A percentile compares a stretch with the other conserved stretches of the same genome.
phyloP scores from a whole-genome alignment of 1,140 invertebrate species.

The Harpegnathos saltator region DNA sequence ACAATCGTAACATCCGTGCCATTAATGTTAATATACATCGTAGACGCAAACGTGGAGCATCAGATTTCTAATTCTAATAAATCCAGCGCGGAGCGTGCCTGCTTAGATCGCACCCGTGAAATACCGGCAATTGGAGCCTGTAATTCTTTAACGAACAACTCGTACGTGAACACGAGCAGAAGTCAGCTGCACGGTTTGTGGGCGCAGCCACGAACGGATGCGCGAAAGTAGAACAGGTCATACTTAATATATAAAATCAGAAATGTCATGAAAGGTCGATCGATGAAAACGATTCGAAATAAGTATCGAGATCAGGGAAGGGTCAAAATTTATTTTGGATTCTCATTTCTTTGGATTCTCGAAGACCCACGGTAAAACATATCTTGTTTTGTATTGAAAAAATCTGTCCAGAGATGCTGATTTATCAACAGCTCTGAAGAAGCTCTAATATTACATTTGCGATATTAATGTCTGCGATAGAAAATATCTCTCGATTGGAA shows the following conservation, averaged over 20 bases:
- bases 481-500: no score
- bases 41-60: constrained; percentile 70
- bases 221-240: constrained; percentile 2
- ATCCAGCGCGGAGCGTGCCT: constrained; percentile 73
- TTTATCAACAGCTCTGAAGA: no score
- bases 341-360: no score
- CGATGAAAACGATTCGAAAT: neutral
- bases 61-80: constrained; percentile 83
- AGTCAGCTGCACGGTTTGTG: neutral
- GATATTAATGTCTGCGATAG: no score
- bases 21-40: constrained; percentile 80
- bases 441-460: neutral
- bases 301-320: neutral
- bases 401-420: no score
- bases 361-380: no score
- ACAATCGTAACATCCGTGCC: constrained; percentile 75
- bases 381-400: no score
- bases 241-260: constrained; percentile 22
- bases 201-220: constrained; percentile 4
- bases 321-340: no score
- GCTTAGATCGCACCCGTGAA: constrained; percentile 70
- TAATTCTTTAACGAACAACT: constrained; percentile 75
- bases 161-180: constrained; percentile 54
- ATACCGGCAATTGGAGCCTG: constrained; percentile 63
- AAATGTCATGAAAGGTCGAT: neutral